These are phyloP conservation scores for Prunella strophiata DNA, from an alignment of 2,797 vertebrate species.

Conservation along the genomic window DNA sequence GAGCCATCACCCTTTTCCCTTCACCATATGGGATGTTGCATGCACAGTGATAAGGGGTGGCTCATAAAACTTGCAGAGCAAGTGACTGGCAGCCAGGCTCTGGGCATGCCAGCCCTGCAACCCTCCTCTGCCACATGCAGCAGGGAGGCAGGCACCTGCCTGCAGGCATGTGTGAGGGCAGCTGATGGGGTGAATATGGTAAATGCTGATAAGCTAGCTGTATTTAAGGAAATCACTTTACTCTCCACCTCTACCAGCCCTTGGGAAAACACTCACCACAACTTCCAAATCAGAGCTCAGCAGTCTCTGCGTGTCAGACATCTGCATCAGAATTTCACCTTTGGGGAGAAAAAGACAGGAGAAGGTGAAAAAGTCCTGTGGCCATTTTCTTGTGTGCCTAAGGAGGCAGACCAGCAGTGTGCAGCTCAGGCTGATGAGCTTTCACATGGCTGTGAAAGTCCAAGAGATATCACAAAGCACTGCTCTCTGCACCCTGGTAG, in stretches of 20 bases:
- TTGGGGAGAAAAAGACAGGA: background rate
- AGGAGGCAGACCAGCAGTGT: background rate
- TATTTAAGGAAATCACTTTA: background rate
- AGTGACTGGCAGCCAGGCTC: background rate
- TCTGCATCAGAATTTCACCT: slow-evolving; percentile 93
- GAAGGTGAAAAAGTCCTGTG: background rate
- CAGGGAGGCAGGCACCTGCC: background rate
- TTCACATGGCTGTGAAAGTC: background rate
- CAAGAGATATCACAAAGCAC: background rate
- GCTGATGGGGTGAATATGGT: fast-evolving
- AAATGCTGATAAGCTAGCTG: background rate
- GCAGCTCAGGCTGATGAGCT: background rate
- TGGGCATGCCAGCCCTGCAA: background rate
- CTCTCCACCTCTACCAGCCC: background rate
- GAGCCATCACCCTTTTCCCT: background rate
- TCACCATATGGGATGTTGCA: background rate
- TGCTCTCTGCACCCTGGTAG: background rate
- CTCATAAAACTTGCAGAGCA: background rate
- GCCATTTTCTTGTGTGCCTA: background rate
- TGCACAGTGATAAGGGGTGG: background rate
- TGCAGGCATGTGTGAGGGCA: background rate
- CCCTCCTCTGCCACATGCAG: background rate
- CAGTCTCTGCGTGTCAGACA: slow-evolving; percentile 86
- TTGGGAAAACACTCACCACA: slow-evolving; percentile 79
- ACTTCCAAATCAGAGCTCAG: slow-evolving; percentile 86